These are phyloP conservation scores for Avahi laniger DNA, from an alignment of 2,797 vertebrate genomes.

Conservation along the genomic window DNA sequence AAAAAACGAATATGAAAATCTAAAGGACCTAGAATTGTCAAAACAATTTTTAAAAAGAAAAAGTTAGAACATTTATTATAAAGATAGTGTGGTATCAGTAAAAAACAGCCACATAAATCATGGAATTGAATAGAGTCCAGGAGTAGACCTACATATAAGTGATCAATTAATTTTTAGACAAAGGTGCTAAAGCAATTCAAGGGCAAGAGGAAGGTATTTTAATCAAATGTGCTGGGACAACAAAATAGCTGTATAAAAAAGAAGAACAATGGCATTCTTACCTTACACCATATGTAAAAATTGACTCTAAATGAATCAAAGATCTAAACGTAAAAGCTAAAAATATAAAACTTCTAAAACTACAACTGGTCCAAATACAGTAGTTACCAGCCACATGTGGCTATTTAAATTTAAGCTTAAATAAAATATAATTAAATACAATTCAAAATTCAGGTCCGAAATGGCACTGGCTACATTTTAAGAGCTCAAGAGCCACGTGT, in stretches of 20 bases:
- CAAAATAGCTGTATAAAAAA: not conserved
- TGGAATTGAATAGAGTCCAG: not conserved
- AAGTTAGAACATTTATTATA: too few species aligned
- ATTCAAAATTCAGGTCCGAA: not conserved
- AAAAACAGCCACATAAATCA: not conserved
- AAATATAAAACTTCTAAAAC: not conserved
- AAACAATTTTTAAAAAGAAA: not conserved
- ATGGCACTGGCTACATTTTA: not conserved
- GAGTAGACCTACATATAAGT: too few species aligned
- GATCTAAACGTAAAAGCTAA: not conserved
- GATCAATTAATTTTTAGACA: not conserved
- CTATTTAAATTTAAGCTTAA: not conserved
- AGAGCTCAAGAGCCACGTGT: not conserved
- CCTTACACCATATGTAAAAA: not conserved
- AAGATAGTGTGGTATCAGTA: not conserved
- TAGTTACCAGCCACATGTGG: not conserved
- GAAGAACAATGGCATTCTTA: not conserved
- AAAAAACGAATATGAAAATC: not conserved
- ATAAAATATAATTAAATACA: not conserved
- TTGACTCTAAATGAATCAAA: not conserved
- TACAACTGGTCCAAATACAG: not conserved
- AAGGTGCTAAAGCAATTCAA: not conserved
- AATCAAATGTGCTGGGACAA: not conserved
- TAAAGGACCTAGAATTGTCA: not conserved
- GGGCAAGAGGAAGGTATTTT: not conserved